Base-by-base conservation (phyloP, 1,140 invertebrate genomes). In the Oryzaephilus surinamensis region DNA sequence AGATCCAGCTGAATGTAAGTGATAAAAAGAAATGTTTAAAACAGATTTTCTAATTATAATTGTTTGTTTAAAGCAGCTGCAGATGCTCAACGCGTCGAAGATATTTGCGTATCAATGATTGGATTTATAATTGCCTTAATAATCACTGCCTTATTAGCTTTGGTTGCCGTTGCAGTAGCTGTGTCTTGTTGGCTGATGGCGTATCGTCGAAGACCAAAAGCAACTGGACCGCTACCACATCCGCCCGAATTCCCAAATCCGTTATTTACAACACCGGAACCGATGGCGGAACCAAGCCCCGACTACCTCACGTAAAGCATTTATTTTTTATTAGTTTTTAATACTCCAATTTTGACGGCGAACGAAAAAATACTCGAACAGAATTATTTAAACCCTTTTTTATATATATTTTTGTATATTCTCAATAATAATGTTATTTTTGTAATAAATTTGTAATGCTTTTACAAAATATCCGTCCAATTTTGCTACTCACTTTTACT, bases 121-220 rank as follows among this genome's bases (percentile, higher is more conserved):
- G 87, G 90, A 29, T 80, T 95, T 54, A 88, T 93, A 40, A 87
- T 94, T 46, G 86, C 90, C 33, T 67, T 95, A 51, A 83, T 92
- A 40, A 83, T 95, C 52, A 94, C 90, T 35, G 88, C 89, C 12
- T 72, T 95, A 28, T 63, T 95, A 53, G 89, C 90, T 26, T 70
- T 95, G 29, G 89, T 94, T 14, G 89, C 90, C 20, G 87, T 95
- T 17, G 90, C 90, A 13, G 85, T 93, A 20, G 89, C 89, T 28
- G 89, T 94, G 14, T 92, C 88, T 23, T 94, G 90, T 63, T 95
- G 89, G 89, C 70, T 94, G 29, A 87, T 94, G 75, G 90, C 90
- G 41, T 93, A 92, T 66, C 69, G 89, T 51, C 75, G 87, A 45
- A 76, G 84, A 52, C 84, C 86, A 31, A 86, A 87, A 54, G 76